Evolutionary conservation across 2,888 invertebrate genomes (phyloP), one percentile per base, ranked within the genome.

Genomic region (Euproctis similis): DNA sequence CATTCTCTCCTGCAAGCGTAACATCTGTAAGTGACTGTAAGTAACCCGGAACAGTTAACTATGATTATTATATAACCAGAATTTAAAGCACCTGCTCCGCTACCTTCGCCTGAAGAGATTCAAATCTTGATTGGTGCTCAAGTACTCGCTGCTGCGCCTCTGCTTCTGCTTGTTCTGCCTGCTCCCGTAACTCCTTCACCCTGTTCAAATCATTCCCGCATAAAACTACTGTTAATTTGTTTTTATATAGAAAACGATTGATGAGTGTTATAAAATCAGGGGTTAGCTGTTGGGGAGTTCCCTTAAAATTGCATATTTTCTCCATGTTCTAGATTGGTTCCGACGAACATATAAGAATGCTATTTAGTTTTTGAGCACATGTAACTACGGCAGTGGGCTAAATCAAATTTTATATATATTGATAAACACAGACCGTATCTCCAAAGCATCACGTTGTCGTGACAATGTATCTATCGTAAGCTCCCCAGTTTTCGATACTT

Each of bases 401-500:
- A 16, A 4, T 16, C 7, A 4, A 16, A n/a, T n/a, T n/a, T n/a
- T n/a, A n/a, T n/a, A 11, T 9, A 9, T 9, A 24, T 14, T 14
- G 16, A 2, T 14, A 12, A 8, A 9, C 9, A 7, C 12, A 14
- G 8, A 81, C 84, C 84, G 73, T 8, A 65, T 36, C 46, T 84
- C 84, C 18, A 84, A 56, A 11, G 80, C 80, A 52, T 82, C 80
- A 8, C 84, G 66, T 40, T 82, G 84, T 4, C 68, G 68, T 4
- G 71, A 67, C 20, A 84, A 40, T 8, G 69, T 38, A 38, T 80
- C 82, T 28, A 82, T 75, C 1, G 82, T 69, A 0, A 68, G 42
- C 64, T 81, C 84, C 17, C 77, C 82, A 30, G 67, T 77, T 59
- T 80, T 82, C 0, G 84, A 77, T 12, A 71, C 61, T 55, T 81